Percentiles rank a stretch among this genome's conserved stretches.
Conservation (phyloP, 2,888 invertebrate species). For the Glaucopsyche alexis region DNA sequence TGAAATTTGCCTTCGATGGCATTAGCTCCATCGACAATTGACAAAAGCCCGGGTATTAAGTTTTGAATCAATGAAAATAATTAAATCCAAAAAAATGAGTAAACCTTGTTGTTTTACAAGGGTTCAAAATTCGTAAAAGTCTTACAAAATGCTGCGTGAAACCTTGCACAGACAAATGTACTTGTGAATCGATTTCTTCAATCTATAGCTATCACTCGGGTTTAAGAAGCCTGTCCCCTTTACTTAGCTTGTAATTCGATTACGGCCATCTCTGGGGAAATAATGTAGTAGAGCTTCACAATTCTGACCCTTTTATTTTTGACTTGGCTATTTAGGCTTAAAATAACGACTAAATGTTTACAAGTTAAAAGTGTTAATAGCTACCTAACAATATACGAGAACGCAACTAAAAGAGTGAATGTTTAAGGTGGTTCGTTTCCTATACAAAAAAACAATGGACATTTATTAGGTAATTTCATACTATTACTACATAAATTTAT, state of each 20-base stretch:
- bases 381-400: too few relatives aligned
- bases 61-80: too few relatives aligned
- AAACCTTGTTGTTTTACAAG: background rate
- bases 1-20: background rate
- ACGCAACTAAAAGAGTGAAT: too few relatives aligned
- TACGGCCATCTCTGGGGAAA: constrained; percentile 34
- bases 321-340: background rate
- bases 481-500: too few relatives aligned
- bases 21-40: too few relatives aligned
- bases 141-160: background rate
- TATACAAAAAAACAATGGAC: too few relatives aligned
- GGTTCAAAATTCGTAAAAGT: background rate
- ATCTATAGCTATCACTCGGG: constrained; percentile 7
- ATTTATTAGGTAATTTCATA: too few relatives aligned
- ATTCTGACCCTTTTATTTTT: constrained; percentile 23
- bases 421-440: too few relatives aligned
- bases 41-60: too few relatives aligned
- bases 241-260: constrained; percentile 43
- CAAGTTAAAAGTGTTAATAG: background rate
- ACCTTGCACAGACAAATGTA: background rate
- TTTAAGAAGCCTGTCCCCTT: constrained; percentile 36
- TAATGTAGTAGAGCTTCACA: constrained; percentile 21
- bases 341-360: background rate
- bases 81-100: too few relatives aligned
- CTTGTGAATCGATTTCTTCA: background rate